These are phyloP conservation scores for Todiramphus saurophagus DNA, from an alignment of 2,113 vertebrate genomes.

Conservation along the genomic window DNA sequence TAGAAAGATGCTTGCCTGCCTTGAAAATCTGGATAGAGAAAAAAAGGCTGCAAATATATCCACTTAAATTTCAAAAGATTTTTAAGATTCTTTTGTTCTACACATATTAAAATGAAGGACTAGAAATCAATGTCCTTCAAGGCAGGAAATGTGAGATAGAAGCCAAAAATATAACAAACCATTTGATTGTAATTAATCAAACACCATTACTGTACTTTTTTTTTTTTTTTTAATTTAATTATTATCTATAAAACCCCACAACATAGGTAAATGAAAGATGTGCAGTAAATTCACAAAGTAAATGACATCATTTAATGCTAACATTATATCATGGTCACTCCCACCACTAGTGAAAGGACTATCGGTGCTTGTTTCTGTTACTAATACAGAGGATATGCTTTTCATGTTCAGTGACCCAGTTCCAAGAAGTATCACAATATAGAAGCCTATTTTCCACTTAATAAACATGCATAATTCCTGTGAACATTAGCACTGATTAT, in stretches of 20 bases:
- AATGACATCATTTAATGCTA: not conserved
- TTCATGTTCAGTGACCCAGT: slow-evolving; percentile 52
- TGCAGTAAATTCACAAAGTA: not conserved
- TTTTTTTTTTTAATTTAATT: not conserved
- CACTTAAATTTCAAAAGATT: slow-evolving; percentile 28
- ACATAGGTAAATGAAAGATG: not conserved
- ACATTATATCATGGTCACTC: not conserved
- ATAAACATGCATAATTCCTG: slow-evolving; percentile 47
- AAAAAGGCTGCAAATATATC: slow-evolving; percentile 4
- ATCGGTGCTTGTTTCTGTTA: not conserved
- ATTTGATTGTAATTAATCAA: not conserved
- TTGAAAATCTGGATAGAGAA: slow-evolving; percentile 3
- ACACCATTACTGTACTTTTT: not conserved
- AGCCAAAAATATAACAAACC: slow-evolving; percentile 2
- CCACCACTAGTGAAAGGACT: not conserved
- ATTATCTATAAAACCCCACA: not conserved
- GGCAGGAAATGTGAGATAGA: not conserved
- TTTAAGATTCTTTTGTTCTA: slow-evolving; percentile 26
- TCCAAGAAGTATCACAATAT: slow-evolving; percentile 47
- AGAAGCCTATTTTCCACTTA: slow-evolving; percentile 54
- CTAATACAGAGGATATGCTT: not conserved
- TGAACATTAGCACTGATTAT: slow-evolving; percentile 41
- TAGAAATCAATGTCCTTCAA: slow-evolving; percentile 14
- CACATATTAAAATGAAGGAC: not conserved
- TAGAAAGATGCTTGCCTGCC: not conserved